Conservation (phyloP, 2,797 vertebrate species). For the Aphelocoma californica region DNA sequence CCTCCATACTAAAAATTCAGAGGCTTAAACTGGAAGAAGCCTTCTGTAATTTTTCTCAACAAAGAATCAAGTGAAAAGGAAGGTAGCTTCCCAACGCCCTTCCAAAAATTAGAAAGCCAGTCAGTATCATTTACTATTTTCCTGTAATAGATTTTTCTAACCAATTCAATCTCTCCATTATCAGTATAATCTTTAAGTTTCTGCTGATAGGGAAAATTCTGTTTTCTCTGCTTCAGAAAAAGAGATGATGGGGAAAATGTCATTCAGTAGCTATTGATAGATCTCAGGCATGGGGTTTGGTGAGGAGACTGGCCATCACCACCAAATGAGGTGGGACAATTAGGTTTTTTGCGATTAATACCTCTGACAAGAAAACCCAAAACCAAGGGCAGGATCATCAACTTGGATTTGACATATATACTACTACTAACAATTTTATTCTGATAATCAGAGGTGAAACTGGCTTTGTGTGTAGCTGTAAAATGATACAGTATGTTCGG, state of each 20-base stretch:
- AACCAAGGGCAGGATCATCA: neutral
- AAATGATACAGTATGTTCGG: fast-evolving
- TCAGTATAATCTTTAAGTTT: neutral
- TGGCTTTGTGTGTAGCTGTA: neutral
- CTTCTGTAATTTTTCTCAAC: neutral
- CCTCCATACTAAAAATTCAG: constrained; percentile 5
- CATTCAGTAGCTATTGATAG: neutral
- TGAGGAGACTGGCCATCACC: neutral
- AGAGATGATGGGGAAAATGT: neutral
- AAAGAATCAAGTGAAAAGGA: neutral
- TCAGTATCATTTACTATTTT: neutral
- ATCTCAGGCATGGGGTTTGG: neutral
- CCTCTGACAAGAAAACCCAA: neutral
- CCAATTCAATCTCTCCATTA: neutral
- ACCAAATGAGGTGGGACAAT: neutral
- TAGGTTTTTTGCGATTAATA: neutral
- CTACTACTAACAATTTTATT: neutral
- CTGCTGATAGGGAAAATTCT: neutral
- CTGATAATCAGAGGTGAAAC: neutral
- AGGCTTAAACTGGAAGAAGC: constrained; percentile 4
- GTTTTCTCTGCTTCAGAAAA: neutral
- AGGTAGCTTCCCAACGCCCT: neutral
- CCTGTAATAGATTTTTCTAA: neutral
- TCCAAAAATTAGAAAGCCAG: neutral
- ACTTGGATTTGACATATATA: neutral